Evolutionary conservation across 2,113 vertebrate species (phyloP).

Genomic region (Ariopsis seemanni): DNA sequence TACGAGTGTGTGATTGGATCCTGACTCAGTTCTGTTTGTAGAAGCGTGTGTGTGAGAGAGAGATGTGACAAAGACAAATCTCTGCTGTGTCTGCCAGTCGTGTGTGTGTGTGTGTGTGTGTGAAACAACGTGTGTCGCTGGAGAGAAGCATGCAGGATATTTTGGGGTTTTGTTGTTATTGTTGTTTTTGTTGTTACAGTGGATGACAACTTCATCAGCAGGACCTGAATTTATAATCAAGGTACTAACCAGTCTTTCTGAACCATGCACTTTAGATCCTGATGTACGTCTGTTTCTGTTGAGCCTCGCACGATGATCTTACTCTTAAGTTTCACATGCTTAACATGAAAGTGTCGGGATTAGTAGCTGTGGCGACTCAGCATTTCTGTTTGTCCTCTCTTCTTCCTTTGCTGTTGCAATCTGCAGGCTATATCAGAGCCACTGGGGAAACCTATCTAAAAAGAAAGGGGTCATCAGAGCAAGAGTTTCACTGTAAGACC

Average conservation of each 20-base stretch:
- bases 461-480: slow-evolving; percentile 59
- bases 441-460: slow-evolving; percentile 47
- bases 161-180: too few species aligned
- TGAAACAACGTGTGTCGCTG: slow-evolving; percentile 1
- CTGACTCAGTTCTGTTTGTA: background rate
- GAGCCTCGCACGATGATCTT: background rate
- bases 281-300: background rate
- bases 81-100: background rate
- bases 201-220: background rate
- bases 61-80: slow-evolving; percentile 1
- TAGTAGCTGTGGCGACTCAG: slow-evolving; percentile 11
- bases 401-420: slow-evolving; percentile 15
- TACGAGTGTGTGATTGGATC: background rate
- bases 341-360: background rate
- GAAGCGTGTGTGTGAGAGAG: background rate
- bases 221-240: slow-evolving; percentile 2
- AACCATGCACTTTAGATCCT: background rate
- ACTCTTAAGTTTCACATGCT: background rate
- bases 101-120: background rate
- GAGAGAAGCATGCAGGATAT: background rate
- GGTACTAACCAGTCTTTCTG: background rate
- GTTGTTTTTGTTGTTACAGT: background rate
- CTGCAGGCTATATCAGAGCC: slow-evolving; percentile 20
- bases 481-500: slow-evolving; percentile 3
- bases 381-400: slow-evolving; percentile 11